These are phyloP conservation scores for Gerris buenoi DNA, from an alignment of 1,140 invertebrate genomes.

Conservation along the genomic window DNA sequence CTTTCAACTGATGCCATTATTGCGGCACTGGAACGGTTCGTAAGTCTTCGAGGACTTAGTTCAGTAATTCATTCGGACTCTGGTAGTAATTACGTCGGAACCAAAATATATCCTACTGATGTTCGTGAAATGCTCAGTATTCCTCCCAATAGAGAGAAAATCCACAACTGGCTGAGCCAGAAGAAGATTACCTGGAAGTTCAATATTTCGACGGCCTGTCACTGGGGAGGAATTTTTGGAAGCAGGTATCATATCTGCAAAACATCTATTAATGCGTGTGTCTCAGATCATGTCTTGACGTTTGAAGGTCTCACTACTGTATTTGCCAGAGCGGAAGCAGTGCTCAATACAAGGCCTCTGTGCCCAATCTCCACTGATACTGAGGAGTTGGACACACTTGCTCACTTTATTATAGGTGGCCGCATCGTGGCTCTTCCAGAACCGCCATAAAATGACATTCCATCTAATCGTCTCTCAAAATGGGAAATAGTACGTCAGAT, in stretches of 20 bases:
- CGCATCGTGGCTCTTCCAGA: constrained; percentile 17
- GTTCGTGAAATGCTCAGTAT: constrained; percentile 10
- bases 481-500: constrained; percentile 22
- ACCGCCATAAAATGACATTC: constrained; percentile 4
- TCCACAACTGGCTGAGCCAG: constrained; percentile 23
- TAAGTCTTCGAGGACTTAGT: constrained; percentile 24
- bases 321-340: constrained; percentile 19
- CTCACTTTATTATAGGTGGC: constrained; percentile 23
- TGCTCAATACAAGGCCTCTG: constrained; percentile 18
- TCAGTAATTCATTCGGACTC: constrained; percentile 26
- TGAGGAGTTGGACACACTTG: constrained; percentile 14
- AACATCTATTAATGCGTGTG: constrained; percentile 23
- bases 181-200: constrained; percentile 22
- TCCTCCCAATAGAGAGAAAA: constrained; percentile 21
- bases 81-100: constrained; percentile 30
- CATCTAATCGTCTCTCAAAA: constrained; percentile 16
- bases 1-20: constrained; percentile 22
- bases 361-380: constrained; percentile 14
- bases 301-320: constrained; percentile 19
- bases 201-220: constrained; percentile 30
- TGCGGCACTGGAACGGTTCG: constrained; percentile 27
- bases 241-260: constrained; percentile 28
- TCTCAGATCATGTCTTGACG: constrained; percentile 14
- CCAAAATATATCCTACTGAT: constrained; percentile 22
- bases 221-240: constrained; percentile 33